Percentiles rank a stretch among this genome's conserved stretches.
Evolutionary conservation across 2,888 invertebrate species (phyloP).

Genomic region (Trissolcus japonicus): DNA sequence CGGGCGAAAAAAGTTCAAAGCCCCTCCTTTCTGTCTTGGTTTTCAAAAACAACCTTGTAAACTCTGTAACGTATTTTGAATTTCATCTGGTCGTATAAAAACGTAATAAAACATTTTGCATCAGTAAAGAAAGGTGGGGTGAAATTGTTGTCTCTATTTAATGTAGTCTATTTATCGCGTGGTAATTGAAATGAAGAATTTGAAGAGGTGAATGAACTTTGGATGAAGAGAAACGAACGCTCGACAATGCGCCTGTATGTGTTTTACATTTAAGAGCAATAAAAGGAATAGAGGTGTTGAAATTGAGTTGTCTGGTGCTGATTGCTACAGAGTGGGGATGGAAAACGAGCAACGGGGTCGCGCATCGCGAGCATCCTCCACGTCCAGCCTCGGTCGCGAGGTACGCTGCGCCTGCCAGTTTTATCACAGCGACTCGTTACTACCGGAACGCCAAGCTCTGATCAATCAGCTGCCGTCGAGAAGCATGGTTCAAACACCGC

Average conservation of each 20-base stretch:
- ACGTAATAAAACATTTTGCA: not conserved
- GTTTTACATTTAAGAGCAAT: constrained; percentile 31
- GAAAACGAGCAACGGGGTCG: constrained; percentile 84
- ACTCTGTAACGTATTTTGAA: constrained; percentile 5
- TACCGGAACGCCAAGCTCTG: constrained; percentile 86
- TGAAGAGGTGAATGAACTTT: no score
- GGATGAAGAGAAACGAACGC: no score
- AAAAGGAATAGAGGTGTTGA: constrained; percentile 43
- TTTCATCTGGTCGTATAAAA: not conserved
- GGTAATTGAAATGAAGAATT: no score
- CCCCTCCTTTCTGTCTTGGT: constrained; percentile 21
- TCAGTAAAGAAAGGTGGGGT: no score
- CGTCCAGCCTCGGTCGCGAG: constrained; percentile 81
- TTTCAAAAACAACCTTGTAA: constrained; percentile 40
- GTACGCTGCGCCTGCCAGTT: constrained; percentile 92
- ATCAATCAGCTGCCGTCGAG: constrained; percentile 83
- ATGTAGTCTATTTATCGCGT: no score
- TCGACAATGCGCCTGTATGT: not conserved
- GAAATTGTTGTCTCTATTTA: not conserved
- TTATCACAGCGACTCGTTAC: constrained; percentile 87
- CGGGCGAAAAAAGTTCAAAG: constrained; percentile 43
- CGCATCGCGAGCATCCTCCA: constrained; percentile 82
- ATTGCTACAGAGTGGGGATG: constrained; percentile 76
- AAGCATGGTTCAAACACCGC: constrained; percentile 71
- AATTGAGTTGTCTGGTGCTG: constrained; percentile 24